Evolutionary conservation across 2,888 invertebrate genomes (phyloP), one percentile per base, ranked within the genome.

Genomic region (Spodoptera picta): DNA sequence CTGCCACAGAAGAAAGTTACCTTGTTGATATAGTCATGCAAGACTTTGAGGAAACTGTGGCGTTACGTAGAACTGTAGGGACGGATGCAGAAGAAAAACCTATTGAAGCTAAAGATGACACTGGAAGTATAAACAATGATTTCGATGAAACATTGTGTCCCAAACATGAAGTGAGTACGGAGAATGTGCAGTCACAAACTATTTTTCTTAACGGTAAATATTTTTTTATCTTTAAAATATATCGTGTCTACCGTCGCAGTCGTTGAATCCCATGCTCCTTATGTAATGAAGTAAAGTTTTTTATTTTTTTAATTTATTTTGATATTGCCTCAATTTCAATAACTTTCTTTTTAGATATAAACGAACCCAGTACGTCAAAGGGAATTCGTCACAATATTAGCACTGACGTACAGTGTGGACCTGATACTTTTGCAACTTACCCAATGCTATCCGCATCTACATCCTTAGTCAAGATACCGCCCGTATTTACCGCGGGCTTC

Each of bases 281-380:
- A 19, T 19, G 19, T 19, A 19, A 19, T 19, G 19, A 19, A 19
- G 19, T 19, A 19, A 2, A 19, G 19, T 19, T 19, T 19, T 14
- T 19, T 19, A 19, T 19, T 1, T 19, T 19, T 19, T 41, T 19
- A 41, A 45, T 24, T n/a, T 11, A 27, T 43, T 31, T 0, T 43
- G 12, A 3, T 42, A 47, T 27, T 48, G 14, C 52, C 55, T 44
- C 43, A 62, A 47, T 19, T 0, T 14, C 11, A 59, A 47, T 11
- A 14, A 27, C 36, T 60, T 73, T 60, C 19, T 64, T 42, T 61
- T 58, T 83, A 94, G 94, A 94, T 85, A 87, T 93, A 65, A 89
- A 94, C 69, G 93, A 94, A 83, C 94, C 94, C 3, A 92, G 91
- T 65, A 94, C 94, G 60, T 94, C 94, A n/a, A 93, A 92, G 83